Base-by-base conservation (phyloP, 2,888 invertebrate species). In the Altica lythri region DNA sequence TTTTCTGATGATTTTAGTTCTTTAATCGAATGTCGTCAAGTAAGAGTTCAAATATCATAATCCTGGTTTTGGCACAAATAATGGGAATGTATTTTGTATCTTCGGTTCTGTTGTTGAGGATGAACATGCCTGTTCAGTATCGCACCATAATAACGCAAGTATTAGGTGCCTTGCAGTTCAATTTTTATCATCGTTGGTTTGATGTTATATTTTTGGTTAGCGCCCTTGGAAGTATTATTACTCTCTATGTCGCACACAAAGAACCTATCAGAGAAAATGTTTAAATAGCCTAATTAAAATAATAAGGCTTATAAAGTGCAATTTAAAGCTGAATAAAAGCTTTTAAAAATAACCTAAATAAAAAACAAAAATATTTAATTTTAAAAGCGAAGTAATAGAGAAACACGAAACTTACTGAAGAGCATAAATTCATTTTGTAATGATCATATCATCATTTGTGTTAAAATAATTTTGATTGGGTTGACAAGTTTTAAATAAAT, bases 1-100 rank as follows among this genome's bases (percentile, higher is more conserved):
- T n/a, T n/a, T n/a, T n/a, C 9, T 10, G 19, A 16, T 30, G 67
- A 45, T 83, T 85, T 57, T 82, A 96, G 95, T 99, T 99, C 75
- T 99, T 99, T 83, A 97, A 99, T 80, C 95, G 96, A 69, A 96
- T 99, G 71, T 97, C 98, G 0, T 98, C 96, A 66, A 95, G 93
- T 64, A 98, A 98, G 77, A 98, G 97, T 2, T 98, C 98, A 6
- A 98, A 98, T 75, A 90, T 99, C 50, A 97, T 99, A 64, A 98
- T 99, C 2, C 77, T 99, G 44, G 88, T 95, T 60, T 80, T 99
- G 34, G 99, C 98, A 1, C 97, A 99, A 80, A 92, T 99, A 67
- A 99, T 99, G 99, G 98, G 98, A 29, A 99, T 99, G 98, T 99
- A 99, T 74, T 99, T 99, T 78, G 94, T 98, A 47, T 97, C 97